These are phyloP conservation scores for Machaerirhynchus nigripectus DNA, from an alignment of 2,113 vertebrate genomes.

Conservation along the genomic window DNA sequence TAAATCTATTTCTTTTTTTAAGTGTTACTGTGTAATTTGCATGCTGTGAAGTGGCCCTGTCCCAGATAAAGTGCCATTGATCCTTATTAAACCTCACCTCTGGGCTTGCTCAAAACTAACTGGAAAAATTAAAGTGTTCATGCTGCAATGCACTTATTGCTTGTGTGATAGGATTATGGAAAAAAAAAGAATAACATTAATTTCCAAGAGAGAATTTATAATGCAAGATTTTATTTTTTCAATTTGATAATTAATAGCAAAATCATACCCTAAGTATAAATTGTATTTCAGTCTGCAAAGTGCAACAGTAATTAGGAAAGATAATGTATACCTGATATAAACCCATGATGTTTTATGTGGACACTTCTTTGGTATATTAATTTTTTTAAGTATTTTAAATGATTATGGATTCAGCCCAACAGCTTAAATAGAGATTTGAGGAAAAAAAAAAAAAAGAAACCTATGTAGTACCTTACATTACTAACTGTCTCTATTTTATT, in stretches of 20 bases:
- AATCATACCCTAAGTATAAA: constrained; percentile 76
- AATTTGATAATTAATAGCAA: constrained; percentile 79
- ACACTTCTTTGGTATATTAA: constrained; percentile 70
- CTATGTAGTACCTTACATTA: constrained; percentile 16
- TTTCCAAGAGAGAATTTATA: constrained; percentile 84
- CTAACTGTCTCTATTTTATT: constrained; percentile 54
- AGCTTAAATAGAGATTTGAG: constrained; percentile 57
- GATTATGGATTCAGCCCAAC: constrained; percentile 59
- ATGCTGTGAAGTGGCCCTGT: constrained; percentile 94
- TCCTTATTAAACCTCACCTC: constrained; percentile 99
- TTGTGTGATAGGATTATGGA: constrained; percentile 86
- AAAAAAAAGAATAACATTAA: constrained; percentile 84
- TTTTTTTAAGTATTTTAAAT: constrained; percentile 64
- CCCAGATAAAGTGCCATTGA: constrained; percentile 99
- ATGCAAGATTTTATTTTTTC: constrained; percentile 76
- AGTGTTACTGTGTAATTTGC: constrained; percentile 99
- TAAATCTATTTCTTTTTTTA: constrained; percentile 96
- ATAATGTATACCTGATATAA: constrained; percentile 74
- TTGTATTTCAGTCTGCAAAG: constrained; percentile 72
- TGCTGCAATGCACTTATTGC: constrained; percentile 90
- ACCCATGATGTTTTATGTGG: constrained; percentile 54
- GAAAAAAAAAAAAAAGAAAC: background rate
- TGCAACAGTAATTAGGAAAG: constrained; percentile 75
- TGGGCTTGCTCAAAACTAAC: constrained; percentile 94
- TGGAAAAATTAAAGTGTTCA: constrained; percentile 97